Conservation (phyloP, 2,888 invertebrate species). For the Gnatocerus cornutus region DNA sequence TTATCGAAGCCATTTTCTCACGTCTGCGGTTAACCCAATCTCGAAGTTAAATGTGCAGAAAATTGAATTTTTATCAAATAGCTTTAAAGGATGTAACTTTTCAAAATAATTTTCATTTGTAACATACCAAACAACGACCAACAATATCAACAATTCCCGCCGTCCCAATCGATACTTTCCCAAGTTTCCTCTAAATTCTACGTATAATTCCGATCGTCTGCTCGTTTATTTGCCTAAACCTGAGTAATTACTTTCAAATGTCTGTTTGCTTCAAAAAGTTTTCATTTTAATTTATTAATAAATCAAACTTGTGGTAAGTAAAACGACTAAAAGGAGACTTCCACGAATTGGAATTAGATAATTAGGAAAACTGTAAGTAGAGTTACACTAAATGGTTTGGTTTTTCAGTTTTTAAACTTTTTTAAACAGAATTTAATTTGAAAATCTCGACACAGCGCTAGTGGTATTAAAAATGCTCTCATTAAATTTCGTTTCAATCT, state of each 20-base stretch:
- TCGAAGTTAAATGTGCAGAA: slow-evolving; percentile 36
- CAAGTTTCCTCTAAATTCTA: background rate
- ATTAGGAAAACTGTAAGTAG: too few species aligned
- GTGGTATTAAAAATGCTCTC: slow-evolving; percentile 21
- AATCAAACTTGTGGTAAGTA: slow-evolving; percentile 4
- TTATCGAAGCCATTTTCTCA: background rate
- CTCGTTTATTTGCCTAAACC: slow-evolving; percentile 11
- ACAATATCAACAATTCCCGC: background rate
- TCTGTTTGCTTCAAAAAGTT: slow-evolving; percentile 9
- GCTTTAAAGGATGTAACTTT: slow-evolving; percentile 29
- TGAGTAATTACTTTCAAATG: slow-evolving; percentile 11
- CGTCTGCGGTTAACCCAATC: slow-evolving; percentile 15
- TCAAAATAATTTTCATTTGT: slow-evolving; percentile 23
- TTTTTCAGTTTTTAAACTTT: too few species aligned
- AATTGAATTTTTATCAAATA: slow-evolving; percentile 27
- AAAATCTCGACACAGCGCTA: too few species aligned
- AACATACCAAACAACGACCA: background rate
- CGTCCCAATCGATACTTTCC: slow-evolving; percentile 16
- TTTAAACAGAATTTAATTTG: too few species aligned
- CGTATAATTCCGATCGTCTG: background rate
- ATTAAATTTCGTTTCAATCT: slow-evolving; percentile 4
- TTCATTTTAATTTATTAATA: slow-evolving; percentile 24
- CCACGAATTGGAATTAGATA: background rate
- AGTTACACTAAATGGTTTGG: too few species aligned
- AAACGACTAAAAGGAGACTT: background rate